Evolutionary conservation across 2,888 invertebrate species (phyloP), one percentile per base, ranked within the genome.

Genomic region (Papilio demoleus): DNA sequence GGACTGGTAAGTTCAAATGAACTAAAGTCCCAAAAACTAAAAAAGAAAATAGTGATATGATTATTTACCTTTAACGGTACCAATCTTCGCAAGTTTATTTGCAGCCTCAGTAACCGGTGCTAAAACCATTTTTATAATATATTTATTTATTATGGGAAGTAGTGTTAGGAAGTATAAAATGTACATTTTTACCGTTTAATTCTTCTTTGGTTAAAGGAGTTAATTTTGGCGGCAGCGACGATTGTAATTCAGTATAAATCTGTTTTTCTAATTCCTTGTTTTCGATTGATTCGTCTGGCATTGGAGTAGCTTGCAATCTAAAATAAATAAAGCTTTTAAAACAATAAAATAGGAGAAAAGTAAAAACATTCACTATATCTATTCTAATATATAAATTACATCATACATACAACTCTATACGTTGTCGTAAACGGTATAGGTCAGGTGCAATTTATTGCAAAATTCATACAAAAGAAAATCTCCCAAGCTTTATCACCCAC

Each of bases 61-160:
- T 45, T 27, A 5, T 8, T 68, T 77, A 85, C 88, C 88, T 83
- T 84, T 88, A 64, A 79, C 81, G 3, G 70, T 70, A 68, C 86
- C 89, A 40, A 76, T 27, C 73, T 81, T 84, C 9, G 87, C 88
- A 58, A 90, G 80, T 77, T 86, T 85, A 40, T 79, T 79, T 0
- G 87, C 75, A 17, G 86, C 88, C 4, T 81, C 79, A 1, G 70
- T 71, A 74, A 88, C 83, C 2, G 82, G 79, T 12, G 70, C 89
- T 88, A 72, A 66, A 77, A 79, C 64, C 58, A 50, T 45, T n/a
- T n/a, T n/a, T 58, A 67, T 8, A 22, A 42, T 38, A 5, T 45
- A 50, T n/a, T 40, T 19, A 63, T 22, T 60, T 14, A 60, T 40
- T 36, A 40, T 60, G 8, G 2, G 17, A 6, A 4, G 17, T n/a